Percentiles rank a stretch among this genome's conserved stretches.
Evolutionary conservation across 2,113 vertebrate species (phyloP).

Genomic region (Coryphaenoides rupestris): DNA sequence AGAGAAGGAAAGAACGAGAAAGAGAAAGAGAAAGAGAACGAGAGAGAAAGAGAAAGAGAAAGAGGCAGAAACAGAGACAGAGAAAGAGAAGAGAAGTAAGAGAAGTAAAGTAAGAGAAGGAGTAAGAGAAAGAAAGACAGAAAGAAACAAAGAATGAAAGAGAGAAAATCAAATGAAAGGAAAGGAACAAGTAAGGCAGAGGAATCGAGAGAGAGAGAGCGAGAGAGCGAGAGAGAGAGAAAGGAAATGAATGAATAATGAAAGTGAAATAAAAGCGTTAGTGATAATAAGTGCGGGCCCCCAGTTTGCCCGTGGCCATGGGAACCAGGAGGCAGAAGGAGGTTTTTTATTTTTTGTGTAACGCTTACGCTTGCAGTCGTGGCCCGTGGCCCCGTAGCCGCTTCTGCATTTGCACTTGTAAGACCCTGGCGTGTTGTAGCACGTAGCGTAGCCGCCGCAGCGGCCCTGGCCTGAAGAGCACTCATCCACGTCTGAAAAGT

Average conservation of each 20-base stretch:
- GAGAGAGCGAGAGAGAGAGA: constrained; percentile 9
- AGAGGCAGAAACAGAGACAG: background rate
- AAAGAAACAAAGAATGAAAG: too few relatives aligned
- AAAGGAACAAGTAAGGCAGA: too few relatives aligned
- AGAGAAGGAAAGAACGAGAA: too few relatives aligned
- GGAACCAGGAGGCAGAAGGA: constrained; percentile 27
- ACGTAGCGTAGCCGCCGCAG: constrained; percentile 81
- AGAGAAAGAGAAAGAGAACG: too few relatives aligned
- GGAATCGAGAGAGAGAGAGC: too few relatives aligned
- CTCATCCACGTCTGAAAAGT: constrained; percentile 87
- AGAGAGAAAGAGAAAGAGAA: too few relatives aligned
- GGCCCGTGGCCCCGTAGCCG: constrained; percentile 83
- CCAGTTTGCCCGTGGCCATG: constrained; percentile 6
- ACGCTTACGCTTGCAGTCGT: constrained; percentile 85
- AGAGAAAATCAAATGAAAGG: too few relatives aligned
- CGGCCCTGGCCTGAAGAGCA: constrained; percentile 81
- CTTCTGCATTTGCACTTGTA: constrained; percentile 95
- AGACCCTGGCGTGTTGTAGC: constrained; percentile 89
- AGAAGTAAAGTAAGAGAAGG: too few relatives aligned
- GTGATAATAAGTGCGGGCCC: constrained; percentile 38
- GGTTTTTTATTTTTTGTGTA: too few relatives aligned
- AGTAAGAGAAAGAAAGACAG: too few relatives aligned
- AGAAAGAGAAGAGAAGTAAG: constrained; percentile 26
- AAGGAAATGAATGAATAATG: too few relatives aligned
- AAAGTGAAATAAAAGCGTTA: too few relatives aligned